Base-by-base conservation (phyloP, 2,113 vertebrate species). In the Geothlypis trichas region DNA sequence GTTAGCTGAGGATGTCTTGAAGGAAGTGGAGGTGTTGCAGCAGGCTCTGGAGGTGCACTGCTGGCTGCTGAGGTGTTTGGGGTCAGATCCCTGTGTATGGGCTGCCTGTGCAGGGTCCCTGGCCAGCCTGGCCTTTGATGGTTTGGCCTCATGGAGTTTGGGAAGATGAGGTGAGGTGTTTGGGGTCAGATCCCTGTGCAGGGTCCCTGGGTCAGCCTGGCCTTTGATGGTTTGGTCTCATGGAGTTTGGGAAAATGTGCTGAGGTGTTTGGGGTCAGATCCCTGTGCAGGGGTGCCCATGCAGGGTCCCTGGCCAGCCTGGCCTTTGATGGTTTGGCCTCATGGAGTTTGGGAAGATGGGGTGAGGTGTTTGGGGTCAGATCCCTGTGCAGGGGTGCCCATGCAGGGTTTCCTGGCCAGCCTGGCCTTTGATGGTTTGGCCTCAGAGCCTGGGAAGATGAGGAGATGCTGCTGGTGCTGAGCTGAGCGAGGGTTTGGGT, bases 11-110 rank as follows among this genome's bases (percentile, higher is more conserved):
- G 78, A 0, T 65, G 71, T 78, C 58, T 62, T 19, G 63, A 4
- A 94, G 91, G 95, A 95, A 82, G 87, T n/a, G 41, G 24, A 42
- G 74, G 82, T 93, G 84, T 24, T 80, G 54, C 9, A 54, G 59
- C 13, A 21, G 4, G 26, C 93, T 96, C 87, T 93, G 87, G 74
- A 88, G 84, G 22, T 24, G 20, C 30, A 0, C 51, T 16, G 0
- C 2, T 20, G 57, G 14, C 69, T 61, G 54, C 4, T 23, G 73
- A 23, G n/a, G 31, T 15, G 61, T 7, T 16, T 24, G 87, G 77
- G 5, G 30, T 72, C 4, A 26, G 73, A 10, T 35, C 5, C 2
- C 15, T 39, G 21, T 24, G 23, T 26, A 3, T 0, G 11, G 42
- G 51, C 37, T 74, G 12, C 0, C 0, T 1, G 2, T 11, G 73